phyloP scores from a whole-genome alignment of 2,113 vertebrate species.

The Pangasianodon gigas region DNA sequence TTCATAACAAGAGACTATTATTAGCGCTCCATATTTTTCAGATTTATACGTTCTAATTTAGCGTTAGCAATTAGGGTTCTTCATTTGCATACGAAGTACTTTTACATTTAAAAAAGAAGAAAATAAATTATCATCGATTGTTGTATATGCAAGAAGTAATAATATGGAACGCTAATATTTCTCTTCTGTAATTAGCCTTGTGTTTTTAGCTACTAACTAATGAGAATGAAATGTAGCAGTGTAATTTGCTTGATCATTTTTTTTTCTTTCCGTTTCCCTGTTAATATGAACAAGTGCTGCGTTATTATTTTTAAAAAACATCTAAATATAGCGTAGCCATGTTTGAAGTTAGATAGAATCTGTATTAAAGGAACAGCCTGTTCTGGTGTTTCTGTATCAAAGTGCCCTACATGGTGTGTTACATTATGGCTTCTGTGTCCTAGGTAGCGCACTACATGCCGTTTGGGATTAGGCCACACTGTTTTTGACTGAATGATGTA shows the following conservation, averaged over 20 bases:
- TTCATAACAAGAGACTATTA: constrained; percentile 37
- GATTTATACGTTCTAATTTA: neutral
- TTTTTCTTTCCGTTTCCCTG: constrained; percentile 37
- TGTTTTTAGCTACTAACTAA: constrained; percentile 56
- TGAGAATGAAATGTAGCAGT: constrained; percentile 60
- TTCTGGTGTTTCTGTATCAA: constrained; percentile 6
- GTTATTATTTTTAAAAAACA: constrained; percentile 50
- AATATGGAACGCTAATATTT: constrained; percentile 63
- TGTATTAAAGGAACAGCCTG: constrained; percentile 57
- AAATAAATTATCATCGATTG: neutral
- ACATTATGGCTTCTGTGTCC: neutral
- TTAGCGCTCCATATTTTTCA: constrained; percentile 64
- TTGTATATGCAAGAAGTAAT: neutral
- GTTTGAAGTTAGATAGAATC: constrained; percentile 42
- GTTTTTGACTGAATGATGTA: constrained; percentile 70
- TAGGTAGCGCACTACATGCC: neutral
- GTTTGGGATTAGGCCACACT: neutral
- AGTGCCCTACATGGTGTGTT: constrained; percentile 22
- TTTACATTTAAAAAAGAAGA: neutral
- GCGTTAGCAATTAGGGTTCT: neutral
- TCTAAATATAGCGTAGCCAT: constrained; percentile 49
- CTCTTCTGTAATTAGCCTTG: constrained; percentile 48
- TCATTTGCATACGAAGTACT: neutral
- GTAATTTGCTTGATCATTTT: constrained; percentile 48
- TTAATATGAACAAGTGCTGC: constrained; percentile 60